These are phyloP conservation scores for Hypothenemus hampei DNA, from an alignment of 1,140 invertebrate genomes.

Conservation along the genomic window DNA sequence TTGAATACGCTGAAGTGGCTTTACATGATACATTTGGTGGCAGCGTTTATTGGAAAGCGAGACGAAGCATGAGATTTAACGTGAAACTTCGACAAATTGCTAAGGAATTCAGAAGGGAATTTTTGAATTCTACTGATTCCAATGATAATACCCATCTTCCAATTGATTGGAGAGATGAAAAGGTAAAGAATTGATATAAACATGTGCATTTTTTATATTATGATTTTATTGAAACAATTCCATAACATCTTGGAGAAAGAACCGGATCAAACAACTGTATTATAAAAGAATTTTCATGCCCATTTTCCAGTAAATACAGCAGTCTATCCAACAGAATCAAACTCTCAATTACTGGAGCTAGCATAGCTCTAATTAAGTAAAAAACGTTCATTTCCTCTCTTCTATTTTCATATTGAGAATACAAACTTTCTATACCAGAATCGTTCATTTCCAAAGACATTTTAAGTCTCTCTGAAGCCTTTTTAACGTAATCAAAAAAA, in stretches of 20 bases:
- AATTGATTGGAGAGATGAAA: conserved; percentile 60
- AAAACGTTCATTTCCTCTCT: conserved; percentile 70
- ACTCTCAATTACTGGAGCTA: conserved; percentile 80
- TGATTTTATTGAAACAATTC: conserved; percentile 56
- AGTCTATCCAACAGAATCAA: conserved; percentile 80
- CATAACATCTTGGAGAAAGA: conserved; percentile 71
- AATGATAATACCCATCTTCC: conserved; percentile 56
- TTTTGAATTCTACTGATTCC: conserved; percentile 65
- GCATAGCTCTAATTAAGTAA: conserved; percentile 72
- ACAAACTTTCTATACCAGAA: conserved; percentile 47
- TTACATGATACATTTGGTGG: conserved; percentile 85
- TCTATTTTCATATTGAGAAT: conserved; percentile 46
- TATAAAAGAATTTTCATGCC: conserved; percentile 58
- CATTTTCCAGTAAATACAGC: conserved; percentile 69
- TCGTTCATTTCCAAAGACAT: conserved; percentile 38
- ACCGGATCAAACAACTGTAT: conserved; percentile 71
- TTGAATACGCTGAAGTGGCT: conserved; percentile 84
- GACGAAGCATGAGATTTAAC: conserved; percentile 89
- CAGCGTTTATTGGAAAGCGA: conserved; percentile 74
- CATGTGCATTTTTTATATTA: too few relatives aligned
- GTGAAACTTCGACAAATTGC: conserved; percentile 64
- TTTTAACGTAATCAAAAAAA: conserved; percentile 61
- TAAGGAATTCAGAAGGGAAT: conserved; percentile 60
- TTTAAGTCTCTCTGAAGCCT: conserved; percentile 55
- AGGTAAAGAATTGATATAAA: too few relatives aligned